Evolutionary conservation across 2,113 vertebrate species (phyloP), one percentile per base, ranked within the genome.

Genomic region (Corydoras sp.): DNA sequence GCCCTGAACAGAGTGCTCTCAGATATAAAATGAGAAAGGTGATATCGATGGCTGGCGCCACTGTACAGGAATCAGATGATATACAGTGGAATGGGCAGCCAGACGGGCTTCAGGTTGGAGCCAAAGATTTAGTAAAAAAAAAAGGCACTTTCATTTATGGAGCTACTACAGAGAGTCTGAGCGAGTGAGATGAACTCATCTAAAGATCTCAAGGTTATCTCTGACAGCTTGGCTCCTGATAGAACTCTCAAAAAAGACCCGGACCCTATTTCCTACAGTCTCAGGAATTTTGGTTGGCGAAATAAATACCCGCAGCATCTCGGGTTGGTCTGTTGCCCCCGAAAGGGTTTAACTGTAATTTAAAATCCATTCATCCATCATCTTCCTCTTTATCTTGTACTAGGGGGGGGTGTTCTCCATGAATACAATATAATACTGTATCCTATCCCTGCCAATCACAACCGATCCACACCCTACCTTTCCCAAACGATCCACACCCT

Each of bases 181-280:
- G 18, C 10, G 15, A 29, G 15, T 82, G 79, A 83, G 53, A 79
- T 77, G 81, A 29, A 71, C 62, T 77, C 71, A 56, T 53, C 10
- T 14, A 69, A 75, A 71, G 77, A 78, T 66, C 35, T 61, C 74
- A 83, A 83, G 80, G 79, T 84, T 80, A 79, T 68, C 77, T 85
- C 64, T 74, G 72, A 81, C 81, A 84, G 81, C 85, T 76, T 67
- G 76, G 80, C 32, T 77, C 76, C 81, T 80, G 63, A 84, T 53
- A 75, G 80, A 73, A 62, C 72, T 43, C 69, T 74, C 68, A 30
- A 13, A 74, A 51, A 53, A 10, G 13, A 10, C 51, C 10, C 10
- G 3, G 13, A 53, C 11, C 13, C 13, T 2, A 53, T 68, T 77
- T 54, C 71, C 82, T 58, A 66, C 43, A 67, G 79, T 77, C 74